A percentile compares a stretch with the other conserved stretches of the same genome.
Conservation (phyloP, 2,797 vertebrate species). For the Gallinago solitaria region DNA sequence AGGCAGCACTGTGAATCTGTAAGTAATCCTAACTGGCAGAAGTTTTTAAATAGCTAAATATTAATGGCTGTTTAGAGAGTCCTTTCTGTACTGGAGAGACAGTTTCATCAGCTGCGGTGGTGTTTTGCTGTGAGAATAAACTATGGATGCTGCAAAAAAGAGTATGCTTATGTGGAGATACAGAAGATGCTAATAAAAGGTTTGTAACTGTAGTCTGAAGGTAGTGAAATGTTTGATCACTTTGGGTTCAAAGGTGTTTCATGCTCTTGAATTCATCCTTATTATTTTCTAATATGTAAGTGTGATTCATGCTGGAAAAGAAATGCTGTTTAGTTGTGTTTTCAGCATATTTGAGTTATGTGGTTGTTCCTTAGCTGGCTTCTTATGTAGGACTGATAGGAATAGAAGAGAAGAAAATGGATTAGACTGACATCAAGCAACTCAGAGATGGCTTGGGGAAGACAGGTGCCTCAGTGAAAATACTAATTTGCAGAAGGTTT, state of each 20-base stretch:
- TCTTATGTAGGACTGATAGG: background rate
- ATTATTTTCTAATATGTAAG: background rate
- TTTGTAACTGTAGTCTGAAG: constrained; percentile 47
- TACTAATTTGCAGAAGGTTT: background rate
- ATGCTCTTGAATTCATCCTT: background rate
- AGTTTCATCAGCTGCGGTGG: background rate
- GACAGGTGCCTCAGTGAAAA: background rate
- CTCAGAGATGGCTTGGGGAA: background rate
- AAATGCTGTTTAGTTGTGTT: constrained; percentile 19
- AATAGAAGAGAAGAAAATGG: background rate
- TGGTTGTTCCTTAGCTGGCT: background rate
- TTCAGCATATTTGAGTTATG: background rate
- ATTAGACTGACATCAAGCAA: background rate
- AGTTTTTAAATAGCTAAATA: background rate
- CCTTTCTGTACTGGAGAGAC: background rate
- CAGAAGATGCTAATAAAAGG: constrained; percentile 45
- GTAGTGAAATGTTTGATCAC: constrained; percentile 16
- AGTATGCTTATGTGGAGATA: background rate
- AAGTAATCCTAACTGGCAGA: background rate
- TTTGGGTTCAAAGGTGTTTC: background rate
- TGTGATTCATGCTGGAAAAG: background rate
- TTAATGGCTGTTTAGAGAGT: constrained; percentile 5
- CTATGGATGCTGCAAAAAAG: constrained; percentile 40
- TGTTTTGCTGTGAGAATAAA: constrained; percentile 10
- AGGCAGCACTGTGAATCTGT: constrained; percentile 8